phyloP scores from a whole-genome alignment of 2,113 vertebrate genomes.

The Ia io region DNA sequence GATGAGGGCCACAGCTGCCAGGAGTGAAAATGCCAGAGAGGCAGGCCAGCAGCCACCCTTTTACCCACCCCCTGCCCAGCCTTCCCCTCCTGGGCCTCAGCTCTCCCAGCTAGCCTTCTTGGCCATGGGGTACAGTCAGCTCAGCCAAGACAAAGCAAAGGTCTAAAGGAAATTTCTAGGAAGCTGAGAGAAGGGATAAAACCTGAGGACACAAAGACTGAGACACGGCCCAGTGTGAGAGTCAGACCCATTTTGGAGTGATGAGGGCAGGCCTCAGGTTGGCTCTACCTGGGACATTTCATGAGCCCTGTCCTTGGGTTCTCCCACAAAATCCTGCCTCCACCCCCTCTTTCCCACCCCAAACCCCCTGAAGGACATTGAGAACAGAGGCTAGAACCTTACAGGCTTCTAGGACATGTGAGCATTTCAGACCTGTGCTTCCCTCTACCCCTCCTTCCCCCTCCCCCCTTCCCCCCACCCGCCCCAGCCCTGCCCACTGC shows the following conservation, averaged over 20 bases:
- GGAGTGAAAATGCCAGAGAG: neutral
- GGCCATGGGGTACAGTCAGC: neutral
- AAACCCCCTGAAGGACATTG: neutral
- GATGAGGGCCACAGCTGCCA: neutral
- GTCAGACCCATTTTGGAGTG: neutral
- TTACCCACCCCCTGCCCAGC: too few relatives aligned
- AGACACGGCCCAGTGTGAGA: neutral
- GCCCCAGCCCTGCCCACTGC: neutral
- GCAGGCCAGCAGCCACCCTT: neutral
- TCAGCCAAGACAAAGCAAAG: constrained; percentile 9
- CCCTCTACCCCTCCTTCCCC: accelerated
- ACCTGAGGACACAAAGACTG: neutral
- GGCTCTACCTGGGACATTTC: neutral
- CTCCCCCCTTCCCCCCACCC: too few relatives aligned
- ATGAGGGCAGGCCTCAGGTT: neutral
- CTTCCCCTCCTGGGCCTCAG: neutral
- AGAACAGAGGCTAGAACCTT: neutral
- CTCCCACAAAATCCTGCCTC: neutral
- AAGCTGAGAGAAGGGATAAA: neutral
- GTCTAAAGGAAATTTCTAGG: neutral
- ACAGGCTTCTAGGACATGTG: neutral
- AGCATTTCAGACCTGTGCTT: neutral
- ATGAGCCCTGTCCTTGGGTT: too few relatives aligned
- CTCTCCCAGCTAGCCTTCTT: neutral
- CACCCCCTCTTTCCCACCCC: neutral